Base-by-base conservation (phyloP, 2,888 invertebrate species). In the Siphonodentalium dalli region DNA sequence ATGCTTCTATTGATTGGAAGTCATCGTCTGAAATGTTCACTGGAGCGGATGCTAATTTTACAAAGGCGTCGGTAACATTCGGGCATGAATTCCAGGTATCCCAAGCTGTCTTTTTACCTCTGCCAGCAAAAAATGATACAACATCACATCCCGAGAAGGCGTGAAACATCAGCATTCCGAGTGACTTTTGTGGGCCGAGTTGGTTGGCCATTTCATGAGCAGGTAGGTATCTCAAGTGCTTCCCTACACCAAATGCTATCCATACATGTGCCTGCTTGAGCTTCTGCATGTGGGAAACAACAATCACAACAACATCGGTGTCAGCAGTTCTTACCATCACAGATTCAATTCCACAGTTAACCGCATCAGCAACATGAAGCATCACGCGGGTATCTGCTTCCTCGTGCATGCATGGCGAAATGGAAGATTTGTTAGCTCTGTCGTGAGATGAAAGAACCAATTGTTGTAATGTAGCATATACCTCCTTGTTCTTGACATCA, bases 81-180 rank as follows among this genome's bases (percentile, higher is more conserved):
- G n/a, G n/a, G n/a, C n/a, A n/a, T n/a, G n/a, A n/a, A n/a, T n/a
- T n/a, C n/a, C n/a, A n/a, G n/a, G n/a, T n/a, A n/a, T 51, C 43
- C 46, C 59, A 48, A n/a, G 47, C 42, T 8, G 43, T 44, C 26
- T 43, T 40, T 23, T 44, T 44, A 8, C 48, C 42, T n/a, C 23
- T 21, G 11, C 43, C 41, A 33, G 18, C 28, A 37, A 54, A 50
- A 15, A 9, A 24, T 15, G 53, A 54, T 15, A 49, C 49, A 13
- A 47, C 54, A 42, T 61, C 57, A 46, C 56, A 62, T 3, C 59
- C 54, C 27, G 53, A 59, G 15, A 56, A 50, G n/a, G n/a, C n/a
- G n/a, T n/a, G n/a, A n/a, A n/a, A n/a, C n/a, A n/a, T n/a, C n/a
- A n/a, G n/a, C n/a, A n/a, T 34, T 2, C 27, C 47, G 1, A 15